Evolutionary conservation across 1,140 invertebrate genomes (phyloP).

Genomic region (Eriocheir sinensis): DNA sequence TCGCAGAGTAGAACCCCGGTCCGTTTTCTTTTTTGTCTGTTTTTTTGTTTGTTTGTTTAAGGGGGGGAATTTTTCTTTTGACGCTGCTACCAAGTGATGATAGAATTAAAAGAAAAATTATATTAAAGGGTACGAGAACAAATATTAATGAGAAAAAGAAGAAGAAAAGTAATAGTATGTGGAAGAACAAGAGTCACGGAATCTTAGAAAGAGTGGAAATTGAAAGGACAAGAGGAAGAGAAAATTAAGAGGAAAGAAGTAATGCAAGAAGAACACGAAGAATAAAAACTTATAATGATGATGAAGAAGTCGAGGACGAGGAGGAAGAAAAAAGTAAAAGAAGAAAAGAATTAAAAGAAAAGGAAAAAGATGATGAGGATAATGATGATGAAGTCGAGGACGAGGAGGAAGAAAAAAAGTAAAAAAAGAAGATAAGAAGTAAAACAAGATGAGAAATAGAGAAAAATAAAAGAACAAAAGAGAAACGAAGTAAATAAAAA

Average conservation of each 20-base stretch:
- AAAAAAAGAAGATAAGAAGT: slow-evolving; percentile 7
- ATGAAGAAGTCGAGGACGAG: neutral
- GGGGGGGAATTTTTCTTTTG: too few relatives aligned
- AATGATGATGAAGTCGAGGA: too few relatives aligned
- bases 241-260: neutral
- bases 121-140: neutral
- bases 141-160: neutral
- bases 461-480: too few relatives aligned
- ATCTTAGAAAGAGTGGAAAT: neutral
- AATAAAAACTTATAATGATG: neutral
- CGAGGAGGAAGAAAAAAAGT: neutral
- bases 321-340: neutral
- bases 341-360: neutral
- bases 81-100: neutral
- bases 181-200: neutral
- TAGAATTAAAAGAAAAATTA: neutral
- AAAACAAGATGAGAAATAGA: too few relatives aligned
- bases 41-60: too few relatives aligned
- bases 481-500: too few relatives aligned
- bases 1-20: too few relatives aligned
- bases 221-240: neutral
- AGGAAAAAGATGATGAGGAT: too few relatives aligned
- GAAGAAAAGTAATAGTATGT: neutral
- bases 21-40: too few relatives aligned
- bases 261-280: neutral